Evolutionary conservation across 2,797 vertebrate genomes (phyloP).

Genomic region (Characodon lateralis): DNA sequence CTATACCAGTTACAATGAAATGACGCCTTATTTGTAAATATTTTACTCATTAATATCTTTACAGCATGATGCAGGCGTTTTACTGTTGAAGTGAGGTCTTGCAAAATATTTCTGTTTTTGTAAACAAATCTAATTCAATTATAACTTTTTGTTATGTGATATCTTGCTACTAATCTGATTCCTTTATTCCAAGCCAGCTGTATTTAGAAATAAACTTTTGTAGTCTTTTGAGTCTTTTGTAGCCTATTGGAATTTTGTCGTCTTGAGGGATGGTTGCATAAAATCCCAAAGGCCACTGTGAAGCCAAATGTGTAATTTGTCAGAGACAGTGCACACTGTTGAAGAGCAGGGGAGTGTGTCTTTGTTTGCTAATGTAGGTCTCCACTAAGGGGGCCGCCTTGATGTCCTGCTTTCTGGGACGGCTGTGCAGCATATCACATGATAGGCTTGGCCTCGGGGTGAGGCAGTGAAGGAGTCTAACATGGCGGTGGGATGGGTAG

Average conservation of each 20-base stretch:
- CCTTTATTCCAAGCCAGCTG: constrained; percentile 20
- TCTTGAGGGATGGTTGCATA: constrained; percentile 22
- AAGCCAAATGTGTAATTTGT: constrained; percentile 50
- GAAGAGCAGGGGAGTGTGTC: constrained; percentile 47
- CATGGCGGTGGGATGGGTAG: constrained; percentile 45
- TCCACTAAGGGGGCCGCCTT: constrained; percentile 53
- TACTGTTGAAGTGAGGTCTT: constrained; percentile 10
- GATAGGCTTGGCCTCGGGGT: constrained; percentile 72
- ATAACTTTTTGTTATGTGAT: constrained; percentile 18
- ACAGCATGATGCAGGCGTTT: not conserved
- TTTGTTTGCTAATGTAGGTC: constrained; percentile 79
- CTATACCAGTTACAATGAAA: constrained; percentile 13
- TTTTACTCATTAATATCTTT: constrained; percentile 12
- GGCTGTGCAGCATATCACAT: constrained; percentile 62
- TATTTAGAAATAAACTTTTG: constrained; percentile 17
- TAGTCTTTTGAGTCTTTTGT: constrained; percentile 12
- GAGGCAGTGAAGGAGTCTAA: constrained; percentile 57
- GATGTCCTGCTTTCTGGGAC: constrained; percentile 70
- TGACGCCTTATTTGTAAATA: not conserved
- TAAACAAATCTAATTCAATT: constrained; percentile 28
- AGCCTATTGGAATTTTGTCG: constrained; percentile 20
- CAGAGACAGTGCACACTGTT: constrained; percentile 17
- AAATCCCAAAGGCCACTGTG: constrained; percentile 38
- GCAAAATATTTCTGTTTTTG: constrained; percentile 12
- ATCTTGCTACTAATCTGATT: constrained; percentile 27